phyloP scores from a whole-genome alignment of 2,888 invertebrate species.

The Dinocampus coccinellae region DNA sequence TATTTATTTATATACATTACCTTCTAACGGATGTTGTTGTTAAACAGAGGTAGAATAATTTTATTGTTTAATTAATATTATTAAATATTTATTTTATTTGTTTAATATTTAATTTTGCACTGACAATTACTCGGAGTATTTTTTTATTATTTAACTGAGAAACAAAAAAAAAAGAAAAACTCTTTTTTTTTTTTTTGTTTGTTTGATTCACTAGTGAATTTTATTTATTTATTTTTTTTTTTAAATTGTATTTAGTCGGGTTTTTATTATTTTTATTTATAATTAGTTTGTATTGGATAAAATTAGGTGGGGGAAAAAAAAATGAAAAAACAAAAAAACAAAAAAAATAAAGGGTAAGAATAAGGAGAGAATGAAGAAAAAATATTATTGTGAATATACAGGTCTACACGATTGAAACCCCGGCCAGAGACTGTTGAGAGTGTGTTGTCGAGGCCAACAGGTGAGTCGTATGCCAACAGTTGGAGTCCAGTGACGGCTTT shows the following conservation, averaged over 20 bases:
- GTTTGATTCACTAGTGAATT: background rate
- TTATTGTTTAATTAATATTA: too few relatives aligned
- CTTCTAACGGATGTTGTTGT: constrained; percentile 17
- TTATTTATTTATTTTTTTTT: too few relatives aligned
- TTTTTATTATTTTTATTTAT: constrained; percentile 10
- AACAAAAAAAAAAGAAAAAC: too few relatives aligned
- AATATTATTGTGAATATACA: constrained; percentile 38
- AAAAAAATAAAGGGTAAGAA: too few relatives aligned
- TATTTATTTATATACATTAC: constrained; percentile 18
- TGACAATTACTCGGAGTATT: background rate
- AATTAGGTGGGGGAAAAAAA: background rate
- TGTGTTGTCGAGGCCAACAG: constrained; percentile 53
- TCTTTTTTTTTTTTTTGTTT: background rate
- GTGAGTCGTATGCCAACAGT: constrained; percentile 60
- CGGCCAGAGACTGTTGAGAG: constrained; percentile 53
- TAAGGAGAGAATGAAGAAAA: background rate
- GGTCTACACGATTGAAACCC: constrained; percentile 57
- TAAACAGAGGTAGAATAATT: constrained; percentile 19
- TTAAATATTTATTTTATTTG: background rate
- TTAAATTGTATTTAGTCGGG: constrained; percentile 26
- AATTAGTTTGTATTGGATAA: background rate
- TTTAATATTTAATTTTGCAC: background rate
- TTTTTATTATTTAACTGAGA: background rate
- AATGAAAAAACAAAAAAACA: constrained; percentile 10
- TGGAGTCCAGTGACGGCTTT: constrained; percentile 56